Evolutionary conservation across 2,113 vertebrate species (phyloP).

Genomic region (Aptenodytes forsteri): DNA sequence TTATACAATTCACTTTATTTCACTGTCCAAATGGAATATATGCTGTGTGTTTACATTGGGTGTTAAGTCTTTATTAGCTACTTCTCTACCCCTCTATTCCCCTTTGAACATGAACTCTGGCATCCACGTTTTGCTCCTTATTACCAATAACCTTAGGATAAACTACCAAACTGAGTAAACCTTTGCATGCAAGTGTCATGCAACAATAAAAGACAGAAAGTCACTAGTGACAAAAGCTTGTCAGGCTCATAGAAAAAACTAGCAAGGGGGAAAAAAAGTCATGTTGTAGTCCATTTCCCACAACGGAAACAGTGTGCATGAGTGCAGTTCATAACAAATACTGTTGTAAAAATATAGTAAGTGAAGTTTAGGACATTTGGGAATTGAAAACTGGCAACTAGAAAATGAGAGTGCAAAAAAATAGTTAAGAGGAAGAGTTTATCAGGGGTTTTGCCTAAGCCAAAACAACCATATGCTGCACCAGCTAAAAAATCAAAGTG

Average conservation of each 20-base stretch:
- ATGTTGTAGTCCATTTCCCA: neutral
- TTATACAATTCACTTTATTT: neutral
- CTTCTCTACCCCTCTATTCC: neutral
- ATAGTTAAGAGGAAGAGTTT: neutral
- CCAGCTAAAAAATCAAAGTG: conserved; percentile 24
- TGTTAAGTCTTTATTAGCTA: neutral
- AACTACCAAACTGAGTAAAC: neutral
- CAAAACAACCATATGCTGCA: neutral
- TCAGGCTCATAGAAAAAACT: neutral
- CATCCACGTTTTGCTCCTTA: neutral
- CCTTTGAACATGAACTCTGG: neutral
- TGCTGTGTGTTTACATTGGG: neutral
- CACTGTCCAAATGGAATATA: neutral
- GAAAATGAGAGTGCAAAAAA: neutral
- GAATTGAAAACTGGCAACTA: neutral
- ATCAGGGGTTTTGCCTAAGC: neutral
- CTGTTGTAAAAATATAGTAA: neutral
- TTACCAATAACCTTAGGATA: neutral
- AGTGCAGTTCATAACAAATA: neutral
- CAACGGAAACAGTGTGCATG: neutral
- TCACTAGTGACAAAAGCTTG: neutral
- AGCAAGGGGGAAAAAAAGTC: neutral
- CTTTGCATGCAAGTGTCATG: neutral
- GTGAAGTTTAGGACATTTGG: neutral
- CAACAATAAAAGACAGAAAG: neutral